Evolutionary conservation across 2,113 vertebrate genomes (phyloP), one percentile per base, ranked within the genome.

Genomic region (Rhabdornis inornatus): DNA sequence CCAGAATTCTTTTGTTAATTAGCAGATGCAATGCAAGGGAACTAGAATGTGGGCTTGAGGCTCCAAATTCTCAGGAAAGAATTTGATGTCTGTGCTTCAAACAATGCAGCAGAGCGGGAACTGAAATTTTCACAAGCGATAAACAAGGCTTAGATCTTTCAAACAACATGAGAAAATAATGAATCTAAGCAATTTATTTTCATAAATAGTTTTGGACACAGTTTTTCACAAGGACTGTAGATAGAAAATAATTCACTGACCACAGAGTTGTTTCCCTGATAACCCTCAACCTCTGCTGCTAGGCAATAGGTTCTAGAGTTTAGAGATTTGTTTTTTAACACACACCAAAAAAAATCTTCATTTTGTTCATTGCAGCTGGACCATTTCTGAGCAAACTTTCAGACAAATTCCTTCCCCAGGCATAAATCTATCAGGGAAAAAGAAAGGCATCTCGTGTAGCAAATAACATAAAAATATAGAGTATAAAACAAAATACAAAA

Each of bases 1-100:
- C 63, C 81, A 89, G 89, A 69, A 91, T 91, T 91, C 69, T 45
- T 96, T 60, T 66, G n/a, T 23, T 87, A 82, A 83, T 76, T 64
- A 85, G 66, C 25, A 57, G 57, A 89, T 28, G 25, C 23, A 56
- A 33, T 13, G 40, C 59, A 80, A 80, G 50, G 28, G 47, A 71
- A 37, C n/a, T 27, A 78, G n/a, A 93, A 71, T 9, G 15, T 28
- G 9, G 44, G 50, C 80, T 93, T 85, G 37, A 93, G 61, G 53
- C 40, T 93, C 24, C 31, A 65, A 69, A 65, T 61, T 60, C 57
- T 65, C 66, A 59, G 42, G 49, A 64, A 37, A 85, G 33, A 3
- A 47, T 80, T 80, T 83, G 61, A 79, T 57, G 57, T 35, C 49
- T 82, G 37, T 50, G 31, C 40, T 87, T 91, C 89, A 79, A 95